A percentile compares a stretch with the other conserved stretches of the same genome.
Conservation (phyloP, 2,888 invertebrate species). For the Agrochola lychnidis region DNA sequence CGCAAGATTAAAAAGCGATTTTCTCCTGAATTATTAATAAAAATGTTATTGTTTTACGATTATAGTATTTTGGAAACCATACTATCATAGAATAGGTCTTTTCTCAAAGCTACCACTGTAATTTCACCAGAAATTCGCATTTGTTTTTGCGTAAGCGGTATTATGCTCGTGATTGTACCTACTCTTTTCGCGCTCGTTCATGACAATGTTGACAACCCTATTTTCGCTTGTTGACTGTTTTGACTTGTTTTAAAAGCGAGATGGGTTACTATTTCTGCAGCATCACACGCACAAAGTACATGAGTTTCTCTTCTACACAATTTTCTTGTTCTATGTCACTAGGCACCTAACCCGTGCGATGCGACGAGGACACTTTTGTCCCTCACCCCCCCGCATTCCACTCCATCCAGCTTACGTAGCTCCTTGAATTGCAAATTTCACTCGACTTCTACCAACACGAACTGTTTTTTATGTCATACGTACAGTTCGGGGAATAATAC, state of each 20-base stretch:
- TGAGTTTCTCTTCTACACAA: not conserved
- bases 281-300: not conserved
- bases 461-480: conserved; percentile 63
- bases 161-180: too few relatives aligned
- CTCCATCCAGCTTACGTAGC: conserved; percentile 64
- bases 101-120: too few relatives aligned
- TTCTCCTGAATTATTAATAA: too few relatives aligned
- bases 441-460: conserved; percentile 66
- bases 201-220: not conserved
- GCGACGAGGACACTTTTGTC: conserved; percentile 66
- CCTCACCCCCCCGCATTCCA: conserved; percentile 49
- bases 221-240: not conserved
- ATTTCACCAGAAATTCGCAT: too few relatives aligned
- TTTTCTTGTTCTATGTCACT: conserved; percentile 22
- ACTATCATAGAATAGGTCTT: too few relatives aligned
- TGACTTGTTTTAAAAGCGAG: not conserved
- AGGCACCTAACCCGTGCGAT: conserved; percentile 52
- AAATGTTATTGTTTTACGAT: too few relatives aligned
- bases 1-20: too few relatives aligned
- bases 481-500: conserved; percentile 44
- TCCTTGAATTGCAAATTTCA: conserved; percentile 83
- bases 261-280: not conserved
- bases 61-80: too few relatives aligned
- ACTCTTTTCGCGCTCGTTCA: not conserved
- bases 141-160: too few relatives aligned